Conservation (phyloP, 2,888 invertebrate genomes). For the Agrochola lota region DNA sequence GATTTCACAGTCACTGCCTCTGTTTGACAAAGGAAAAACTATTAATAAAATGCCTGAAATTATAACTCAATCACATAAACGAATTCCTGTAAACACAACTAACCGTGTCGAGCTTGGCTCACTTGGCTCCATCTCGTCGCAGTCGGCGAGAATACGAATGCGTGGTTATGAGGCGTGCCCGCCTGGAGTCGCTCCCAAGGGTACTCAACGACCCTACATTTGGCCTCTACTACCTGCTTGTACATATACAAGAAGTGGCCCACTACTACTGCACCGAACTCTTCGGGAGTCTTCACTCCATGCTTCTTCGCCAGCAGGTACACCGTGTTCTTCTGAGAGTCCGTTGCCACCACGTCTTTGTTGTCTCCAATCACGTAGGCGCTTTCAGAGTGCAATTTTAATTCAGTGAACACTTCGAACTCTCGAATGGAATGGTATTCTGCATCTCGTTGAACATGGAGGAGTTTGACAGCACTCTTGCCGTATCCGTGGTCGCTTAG, state of each 20-base stretch:
- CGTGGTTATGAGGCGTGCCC: conserved; percentile 92
- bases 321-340: conserved; percentile 95
- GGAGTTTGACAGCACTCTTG: conserved; percentile 93
- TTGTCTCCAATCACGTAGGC: conserved; percentile 95
- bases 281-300: conserved; percentile 94
- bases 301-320: conserved; percentile 94
- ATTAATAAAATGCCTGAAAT: conserved; percentile 13
- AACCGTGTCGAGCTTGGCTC: conserved; percentile 92
- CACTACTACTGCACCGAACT: conserved; percentile 93
- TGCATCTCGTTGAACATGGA: conserved; percentile 93
- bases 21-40: conserved; percentile 67
- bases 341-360: conserved; percentile 94
- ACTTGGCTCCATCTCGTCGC: conserved; percentile 93
- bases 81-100: conserved; percentile 67
- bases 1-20: conserved; percentile 91
- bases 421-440: conserved; percentile 93
- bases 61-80: conserved; percentile 20
- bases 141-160: conserved; percentile 93
- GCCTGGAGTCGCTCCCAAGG: conserved; percentile 93
- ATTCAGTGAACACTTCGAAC: conserved; percentile 93
- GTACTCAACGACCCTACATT: conserved; percentile 93
- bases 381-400: conserved; percentile 92
- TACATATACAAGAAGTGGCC: conserved; percentile 94
- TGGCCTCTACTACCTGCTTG: conserved; percentile 93
- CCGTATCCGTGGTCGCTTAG: conserved; percentile 93